These are phyloP conservation scores for Agapostemon virescens DNA, from an alignment of 2,888 invertebrate species.

Conservation along the genomic window DNA sequence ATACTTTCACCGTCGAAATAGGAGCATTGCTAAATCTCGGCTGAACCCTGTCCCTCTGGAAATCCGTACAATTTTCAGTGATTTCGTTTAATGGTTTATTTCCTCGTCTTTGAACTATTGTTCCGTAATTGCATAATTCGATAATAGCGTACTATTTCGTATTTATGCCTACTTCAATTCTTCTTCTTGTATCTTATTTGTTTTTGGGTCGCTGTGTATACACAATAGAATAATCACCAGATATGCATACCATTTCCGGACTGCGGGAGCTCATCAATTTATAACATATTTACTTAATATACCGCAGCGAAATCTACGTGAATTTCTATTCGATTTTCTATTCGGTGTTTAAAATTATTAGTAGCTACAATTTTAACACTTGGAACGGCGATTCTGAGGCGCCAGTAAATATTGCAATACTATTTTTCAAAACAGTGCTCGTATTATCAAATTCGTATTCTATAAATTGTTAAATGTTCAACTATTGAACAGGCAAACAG, in stretches of 20 bases:
- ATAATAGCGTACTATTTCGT: conserved; percentile 1
- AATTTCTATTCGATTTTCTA: no score
- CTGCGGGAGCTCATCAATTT: neutral
- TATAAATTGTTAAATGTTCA: no score
- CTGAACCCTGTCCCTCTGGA: neutral
- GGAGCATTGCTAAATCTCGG: neutral
- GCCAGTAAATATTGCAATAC: no score
- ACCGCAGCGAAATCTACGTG: neutral
- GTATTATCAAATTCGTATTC: no score
- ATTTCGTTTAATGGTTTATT: conserved; percentile 3
- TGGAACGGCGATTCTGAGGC: no score
- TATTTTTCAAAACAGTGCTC: no score
- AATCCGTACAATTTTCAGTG: conserved; percentile 7
- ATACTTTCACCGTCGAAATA: neutral
- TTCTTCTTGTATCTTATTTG: neutral
- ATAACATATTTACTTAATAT: neutral
- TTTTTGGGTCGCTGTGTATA: conserved; percentile 3
- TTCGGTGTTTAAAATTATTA: no score
- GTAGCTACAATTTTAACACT: no score
- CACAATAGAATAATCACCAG: neutral
- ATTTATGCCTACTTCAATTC: conserved; percentile 6
- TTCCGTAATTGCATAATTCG: conserved; percentile 8
- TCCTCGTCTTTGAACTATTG: conserved; percentile 11
- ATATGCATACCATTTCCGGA: neutral
- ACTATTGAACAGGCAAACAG: no score